Evolutionary conservation across 2,888 invertebrate species (phyloP).

Genomic region (Pyrochroa serraticornis): DNA sequence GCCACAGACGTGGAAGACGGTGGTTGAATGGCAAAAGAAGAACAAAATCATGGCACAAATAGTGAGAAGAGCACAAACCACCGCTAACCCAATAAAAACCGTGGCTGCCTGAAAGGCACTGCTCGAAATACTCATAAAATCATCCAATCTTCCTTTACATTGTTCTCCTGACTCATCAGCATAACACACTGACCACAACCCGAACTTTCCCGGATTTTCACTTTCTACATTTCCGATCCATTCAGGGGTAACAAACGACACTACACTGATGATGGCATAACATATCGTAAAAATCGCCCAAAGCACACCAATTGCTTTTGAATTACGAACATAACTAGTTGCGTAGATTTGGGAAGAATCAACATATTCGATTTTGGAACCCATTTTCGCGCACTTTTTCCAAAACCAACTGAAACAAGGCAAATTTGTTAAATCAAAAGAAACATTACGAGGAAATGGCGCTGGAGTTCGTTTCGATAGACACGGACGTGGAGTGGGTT

Average conservation of each 20-base stretch:
- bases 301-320: slow-evolving; percentile 93
- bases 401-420: neutral
- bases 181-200: slow-evolving; percentile 89
- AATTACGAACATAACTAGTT: slow-evolving; percentile 88
- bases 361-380: slow-evolving; percentile 91
- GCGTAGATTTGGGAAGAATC: slow-evolving; percentile 90
- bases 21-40: slow-evolving; percentile 91
- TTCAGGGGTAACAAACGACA: slow-evolving; percentile 94
- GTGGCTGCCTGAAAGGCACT: slow-evolving; percentile 86
- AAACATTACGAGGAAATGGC: slow-evolving; percentile 23
- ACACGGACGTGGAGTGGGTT: slow-evolving; percentile 6
- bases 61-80: slow-evolving; percentile 82
- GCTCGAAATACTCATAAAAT: slow-evolving; percentile 78
- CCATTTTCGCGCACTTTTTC: slow-evolving; percentile 64
- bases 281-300: slow-evolving; percentile 99
- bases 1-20: slow-evolving; percentile 91
- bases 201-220: slow-evolving; percentile 89
- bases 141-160: slow-evolving; percentile 84
- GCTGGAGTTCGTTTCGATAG: slow-evolving; percentile 7
- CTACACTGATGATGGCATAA: slow-evolving; percentile 93
- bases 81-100: slow-evolving; percentile 85
- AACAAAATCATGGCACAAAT: slow-evolving; percentile 89
- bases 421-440: neutral
- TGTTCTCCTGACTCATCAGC: slow-evolving; percentile 78
- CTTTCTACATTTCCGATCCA: slow-evolving; percentile 80